These are phyloP conservation scores for Anguilla anguilla DNA, from an alignment of 2,797 vertebrate species.

Conservation along the genomic window DNA sequence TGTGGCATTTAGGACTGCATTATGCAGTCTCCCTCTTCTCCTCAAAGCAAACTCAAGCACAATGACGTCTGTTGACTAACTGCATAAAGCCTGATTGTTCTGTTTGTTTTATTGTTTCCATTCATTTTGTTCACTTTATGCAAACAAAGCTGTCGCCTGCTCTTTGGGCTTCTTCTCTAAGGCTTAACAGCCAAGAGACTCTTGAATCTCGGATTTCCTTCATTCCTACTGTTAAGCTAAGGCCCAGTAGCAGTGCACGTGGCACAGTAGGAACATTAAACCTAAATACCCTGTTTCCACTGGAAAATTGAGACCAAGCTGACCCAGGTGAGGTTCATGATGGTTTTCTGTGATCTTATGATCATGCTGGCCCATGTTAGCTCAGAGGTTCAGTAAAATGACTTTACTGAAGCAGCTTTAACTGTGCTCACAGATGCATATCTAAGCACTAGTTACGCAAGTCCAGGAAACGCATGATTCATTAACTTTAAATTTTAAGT, in stretches of 20 bases:
- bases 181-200: neutral
- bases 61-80: neutral
- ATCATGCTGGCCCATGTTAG: neutral
- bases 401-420: neutral
- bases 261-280: neutral
- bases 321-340: neutral
- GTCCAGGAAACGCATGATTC: neutral
- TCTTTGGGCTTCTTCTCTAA: neutral
- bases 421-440: neutral
- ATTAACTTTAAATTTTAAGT: no score
- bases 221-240: neutral
- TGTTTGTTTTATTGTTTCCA: conserved; percentile 37
- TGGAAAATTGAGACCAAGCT: neutral
- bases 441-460: neutral
- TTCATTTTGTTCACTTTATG: conserved; percentile 36
- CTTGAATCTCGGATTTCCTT: neutral
- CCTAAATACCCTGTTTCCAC: neutral
- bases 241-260: neutral
- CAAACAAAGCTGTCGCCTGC: conserved; percentile 52
- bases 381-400: neutral
- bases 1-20: neutral
- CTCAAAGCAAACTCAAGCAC: conserved; percentile 21
- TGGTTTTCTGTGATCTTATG: neutral
- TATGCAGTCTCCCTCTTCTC: conserved; percentile 29
- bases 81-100: conserved; percentile 66